Base-by-base conservation (phyloP, 2,113 vertebrate genomes). In the Rhombomys opimus region DNA sequence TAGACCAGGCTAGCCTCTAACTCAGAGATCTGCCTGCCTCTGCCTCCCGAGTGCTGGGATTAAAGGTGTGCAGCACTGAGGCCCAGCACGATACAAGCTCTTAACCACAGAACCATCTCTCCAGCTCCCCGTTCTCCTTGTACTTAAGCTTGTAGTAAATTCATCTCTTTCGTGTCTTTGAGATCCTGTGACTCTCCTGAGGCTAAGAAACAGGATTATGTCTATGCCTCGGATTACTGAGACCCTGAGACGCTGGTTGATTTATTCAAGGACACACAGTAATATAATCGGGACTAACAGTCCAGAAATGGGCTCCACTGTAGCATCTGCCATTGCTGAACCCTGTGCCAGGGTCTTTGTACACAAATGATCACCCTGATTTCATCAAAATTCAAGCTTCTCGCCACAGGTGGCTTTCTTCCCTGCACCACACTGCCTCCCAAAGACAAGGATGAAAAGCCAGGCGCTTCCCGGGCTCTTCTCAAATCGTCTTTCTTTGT, bases 391-490 rank as follows among this genome's bases (percentile, higher is more conserved):
- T 46, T 12, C 52, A 25, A 59, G 87, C 15, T 27, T 73, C 32
- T 11, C 87, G 93, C 78, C 85, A 46, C n/a, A n/a, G 50, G 73
- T 78, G 8, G 38, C 54, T 77, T 93, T 73, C 94, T 96, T 95
- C 54, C 81, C 0, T 2, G 87, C 46, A 89, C 95, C 92, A 95
- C 84, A 93, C 70, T 90, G 95, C 96, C 95, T 95, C 97, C 96
- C 96, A 92, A 96, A 96, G 96, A 97, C 96, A 85, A 73, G 80
- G 93, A 67, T 11, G 63, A 89, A 93, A 97, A 90, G 87, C 70
- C 77, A 57, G 72, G 61, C 94, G 38, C 76, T 93, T 93, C 95
- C 92, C 77, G 84, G 1, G 17, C 30, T 73, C 87, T 72, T 95
- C 91, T 81, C 20, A 87, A 84, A 91, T 81, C 92, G 82, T 75